Evolutionary conservation across 2,888 invertebrate genomes (phyloP).

Genomic region (Chloroclysta siterata): DNA sequence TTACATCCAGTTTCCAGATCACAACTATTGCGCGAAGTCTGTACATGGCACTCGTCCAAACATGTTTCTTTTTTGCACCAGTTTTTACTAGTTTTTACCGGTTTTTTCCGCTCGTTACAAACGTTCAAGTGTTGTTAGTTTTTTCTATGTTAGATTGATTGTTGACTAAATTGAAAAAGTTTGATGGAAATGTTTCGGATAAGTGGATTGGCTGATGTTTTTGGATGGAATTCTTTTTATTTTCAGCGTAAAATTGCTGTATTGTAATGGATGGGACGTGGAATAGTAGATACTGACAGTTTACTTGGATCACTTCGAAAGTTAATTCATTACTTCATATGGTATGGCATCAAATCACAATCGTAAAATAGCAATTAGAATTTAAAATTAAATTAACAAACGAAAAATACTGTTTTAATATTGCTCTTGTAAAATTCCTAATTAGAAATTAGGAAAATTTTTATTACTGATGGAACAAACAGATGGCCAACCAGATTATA

Average conservation of each 20-base stretch:
- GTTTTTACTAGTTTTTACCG: constrained; percentile 30
- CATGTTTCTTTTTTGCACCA: constrained; percentile 30
- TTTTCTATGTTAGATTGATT: constrained; percentile 38
- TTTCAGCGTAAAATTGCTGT: constrained; percentile 7
- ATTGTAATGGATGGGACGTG: neutral
- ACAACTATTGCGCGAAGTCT: constrained; percentile 34
- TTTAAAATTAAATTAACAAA: too few relatives aligned
- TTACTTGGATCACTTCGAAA: neutral
- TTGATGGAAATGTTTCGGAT: constrained; percentile 30
- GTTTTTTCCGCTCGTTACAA: constrained; percentile 34
- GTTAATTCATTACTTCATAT: too few relatives aligned
- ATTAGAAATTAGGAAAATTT: too few relatives aligned
- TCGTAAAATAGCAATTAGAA: too few relatives aligned
- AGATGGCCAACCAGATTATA: too few relatives aligned
- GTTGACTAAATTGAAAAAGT: constrained; percentile 36
- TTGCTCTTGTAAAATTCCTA: too few relatives aligned
- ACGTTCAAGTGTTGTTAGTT: constrained; percentile 38
- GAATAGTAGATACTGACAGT: neutral
- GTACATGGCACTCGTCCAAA: constrained; percentile 41
- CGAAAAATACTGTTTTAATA: too few relatives aligned
- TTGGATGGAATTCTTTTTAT: constrained; percentile 18
- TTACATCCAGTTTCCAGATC: constrained; percentile 29
- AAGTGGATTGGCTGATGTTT: constrained; percentile 26
- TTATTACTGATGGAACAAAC: too few relatives aligned
- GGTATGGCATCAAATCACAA: too few relatives aligned